phyloP scores from a whole-genome alignment of 2,113 vertebrate genomes.

The Monarcha castaneiventris region DNA sequence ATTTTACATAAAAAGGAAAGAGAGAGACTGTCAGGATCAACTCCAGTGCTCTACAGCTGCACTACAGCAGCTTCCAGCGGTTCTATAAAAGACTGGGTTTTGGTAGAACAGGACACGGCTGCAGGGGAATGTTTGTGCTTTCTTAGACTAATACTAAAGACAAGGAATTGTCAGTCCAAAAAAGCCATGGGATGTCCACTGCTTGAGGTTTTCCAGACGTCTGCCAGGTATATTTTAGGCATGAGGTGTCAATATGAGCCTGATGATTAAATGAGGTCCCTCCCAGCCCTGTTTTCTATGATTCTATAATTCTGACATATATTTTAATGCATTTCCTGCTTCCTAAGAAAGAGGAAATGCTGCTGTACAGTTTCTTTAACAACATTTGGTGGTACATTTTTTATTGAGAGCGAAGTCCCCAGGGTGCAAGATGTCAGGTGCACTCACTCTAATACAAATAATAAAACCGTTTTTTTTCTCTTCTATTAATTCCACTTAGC shows the following conservation, averaged over 20 bases:
- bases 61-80: background rate
- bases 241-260: background rate
- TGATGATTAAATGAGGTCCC: background rate
- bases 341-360: background rate
- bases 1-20: background rate
- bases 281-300: background rate
- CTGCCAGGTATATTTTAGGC: background rate
- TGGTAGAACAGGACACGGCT: background rate
- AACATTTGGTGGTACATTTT: background rate
- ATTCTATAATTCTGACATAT: background rate
- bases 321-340: background rate
- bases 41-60: background rate
- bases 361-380: background rate
- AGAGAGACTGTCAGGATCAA: background rate
- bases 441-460: background rate
- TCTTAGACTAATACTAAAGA: background rate
- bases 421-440: background rate
- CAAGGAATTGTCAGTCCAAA: background rate
- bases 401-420: background rate
- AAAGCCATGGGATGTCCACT: background rate
- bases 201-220: background rate
- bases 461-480: background rate
- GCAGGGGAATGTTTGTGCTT: background rate
- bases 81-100: background rate
- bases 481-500: background rate